A percentile compares a stretch with the other conserved stretches of the same genome.
Conservation (phyloP, 2,888 invertebrate species). For the Aromia moschata region DNA sequence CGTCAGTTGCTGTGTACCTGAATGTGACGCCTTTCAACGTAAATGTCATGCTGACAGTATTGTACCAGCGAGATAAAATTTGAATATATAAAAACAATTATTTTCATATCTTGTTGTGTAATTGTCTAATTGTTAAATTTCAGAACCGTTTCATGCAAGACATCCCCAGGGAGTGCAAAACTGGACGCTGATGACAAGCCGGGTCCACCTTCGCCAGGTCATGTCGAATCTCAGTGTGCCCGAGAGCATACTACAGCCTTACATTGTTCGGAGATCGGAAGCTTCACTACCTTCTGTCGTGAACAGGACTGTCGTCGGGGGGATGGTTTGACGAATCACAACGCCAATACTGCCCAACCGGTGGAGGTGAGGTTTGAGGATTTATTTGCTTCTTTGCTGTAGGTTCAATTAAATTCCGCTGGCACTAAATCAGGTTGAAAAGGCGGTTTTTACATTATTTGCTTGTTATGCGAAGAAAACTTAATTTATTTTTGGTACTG, state of each 20-base stretch:
- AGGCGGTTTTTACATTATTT: background rate
- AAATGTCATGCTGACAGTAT: too few species aligned
- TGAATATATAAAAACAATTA: background rate
- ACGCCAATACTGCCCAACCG: constrained; percentile 27
- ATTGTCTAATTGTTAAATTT: constrained; percentile 21
- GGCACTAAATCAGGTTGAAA: too few species aligned
- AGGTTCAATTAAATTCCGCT: too few species aligned
- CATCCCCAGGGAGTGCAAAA: constrained; percentile 56
- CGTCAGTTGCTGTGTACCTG: too few species aligned
- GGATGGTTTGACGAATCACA: constrained; percentile 1
- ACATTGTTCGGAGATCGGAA: constrained; percentile 53
- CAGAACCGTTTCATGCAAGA: constrained; percentile 55
- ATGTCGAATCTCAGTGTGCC: constrained; percentile 53
- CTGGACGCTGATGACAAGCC: constrained; percentile 55
- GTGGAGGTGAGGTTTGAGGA: constrained; percentile 38
- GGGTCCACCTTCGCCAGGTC: constrained; percentile 51
- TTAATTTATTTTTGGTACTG: constrained; percentile 27
- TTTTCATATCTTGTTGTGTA: background rate
- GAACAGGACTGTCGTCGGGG: background rate
- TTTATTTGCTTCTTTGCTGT: constrained; percentile 1
- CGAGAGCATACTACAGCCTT: constrained; percentile 53
- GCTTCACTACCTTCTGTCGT: constrained; percentile 24
- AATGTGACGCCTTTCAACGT: too few species aligned
- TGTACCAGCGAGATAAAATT: too few species aligned
- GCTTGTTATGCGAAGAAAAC: background rate